A percentile compares a stretch with the other conserved stretches of the same genome.
Conservation (phyloP, 2,797 vertebrate genomes). For the Philypnodon macrostomus region DNA sequence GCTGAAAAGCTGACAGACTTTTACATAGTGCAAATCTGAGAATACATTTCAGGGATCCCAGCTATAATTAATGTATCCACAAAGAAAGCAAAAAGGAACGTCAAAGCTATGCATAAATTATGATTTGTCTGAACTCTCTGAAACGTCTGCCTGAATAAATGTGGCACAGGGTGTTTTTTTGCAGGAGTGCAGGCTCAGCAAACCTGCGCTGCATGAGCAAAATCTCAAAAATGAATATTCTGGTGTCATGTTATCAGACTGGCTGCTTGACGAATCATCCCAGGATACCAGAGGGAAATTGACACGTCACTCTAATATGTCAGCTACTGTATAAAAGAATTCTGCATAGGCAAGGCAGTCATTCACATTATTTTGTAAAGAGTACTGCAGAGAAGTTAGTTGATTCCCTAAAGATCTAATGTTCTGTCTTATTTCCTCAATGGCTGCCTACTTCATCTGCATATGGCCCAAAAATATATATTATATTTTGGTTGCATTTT, state of each 20-base stretch:
- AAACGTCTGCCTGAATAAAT: conserved; percentile 27
- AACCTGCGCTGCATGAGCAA: conserved; percentile 24
- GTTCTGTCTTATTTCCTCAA: too few relatives aligned
- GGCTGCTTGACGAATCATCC: conserved; percentile 25
- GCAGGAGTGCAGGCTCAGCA: conserved; percentile 28
- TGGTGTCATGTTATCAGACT: conserved; percentile 20
- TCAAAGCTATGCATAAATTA: conserved; percentile 17
- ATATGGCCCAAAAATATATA: too few relatives aligned
- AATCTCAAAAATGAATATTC: conserved; percentile 12
- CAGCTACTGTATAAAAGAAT: conserved; percentile 8
- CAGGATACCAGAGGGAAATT: conserved; percentile 13
- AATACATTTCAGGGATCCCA: not conserved
- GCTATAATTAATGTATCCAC: conserved; percentile 7
- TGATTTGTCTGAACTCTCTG: conserved; percentile 6
- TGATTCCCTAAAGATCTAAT: too few relatives aligned
- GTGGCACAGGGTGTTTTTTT: conserved; percentile 14
- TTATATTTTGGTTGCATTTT: too few relatives aligned
- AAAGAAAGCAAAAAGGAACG: conserved; percentile 9
- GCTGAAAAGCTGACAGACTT: not conserved
- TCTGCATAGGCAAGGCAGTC: conserved; percentile 15
- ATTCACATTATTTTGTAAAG: too few relatives aligned
- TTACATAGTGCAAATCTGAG: not conserved
- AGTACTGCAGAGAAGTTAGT: too few relatives aligned
- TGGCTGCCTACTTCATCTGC: too few relatives aligned
- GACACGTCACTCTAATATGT: conserved; percentile 5